Evolutionary conservation across 30 jellyfish, hydroid and myxozoan species (phyloP).

Genomic region (Haliclystus octoradiatus): DNA sequence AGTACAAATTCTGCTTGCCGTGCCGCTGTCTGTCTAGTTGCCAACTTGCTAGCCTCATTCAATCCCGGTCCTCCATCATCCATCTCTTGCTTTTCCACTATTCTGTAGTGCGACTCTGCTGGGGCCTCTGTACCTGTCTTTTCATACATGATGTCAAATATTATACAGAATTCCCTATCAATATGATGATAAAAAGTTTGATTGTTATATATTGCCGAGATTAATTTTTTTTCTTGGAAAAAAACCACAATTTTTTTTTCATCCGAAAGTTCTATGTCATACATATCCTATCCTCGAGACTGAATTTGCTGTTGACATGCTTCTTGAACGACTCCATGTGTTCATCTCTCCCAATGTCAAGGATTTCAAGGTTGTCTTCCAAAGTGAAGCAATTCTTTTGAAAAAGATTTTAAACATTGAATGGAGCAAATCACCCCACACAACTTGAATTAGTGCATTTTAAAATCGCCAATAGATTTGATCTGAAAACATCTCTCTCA

Average conservation of each 20-base stretch:
- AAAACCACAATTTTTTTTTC: conserved; percentile 4
- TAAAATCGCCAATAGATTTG: too few species aligned
- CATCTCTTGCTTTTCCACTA: conserved; percentile 20
- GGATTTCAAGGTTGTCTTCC: too few species aligned
- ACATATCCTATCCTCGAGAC: conserved; percentile 1
- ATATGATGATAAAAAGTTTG: not conserved
- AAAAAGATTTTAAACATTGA: conserved; percentile 8
- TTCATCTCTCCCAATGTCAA: too few species aligned
- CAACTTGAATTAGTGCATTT: conserved; percentile 6
- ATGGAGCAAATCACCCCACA: conserved; percentile 16
- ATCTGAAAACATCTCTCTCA: too few species aligned
- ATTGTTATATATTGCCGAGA: conserved; percentile 8
- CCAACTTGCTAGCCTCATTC: too few species aligned
- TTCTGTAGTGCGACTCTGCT: conserved; percentile 15
- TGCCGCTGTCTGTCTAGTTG: too few species aligned
- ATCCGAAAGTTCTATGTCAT: not conserved
- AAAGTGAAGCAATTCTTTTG: conserved; percentile 1
- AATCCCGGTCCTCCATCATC: too few species aligned
- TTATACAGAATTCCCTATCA: conserved; percentile 15
- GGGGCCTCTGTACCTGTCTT: conserved; percentile 23
- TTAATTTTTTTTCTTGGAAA: conserved; percentile 8
- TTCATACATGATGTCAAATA: conserved; percentile 23
- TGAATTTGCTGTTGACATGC: not conserved
- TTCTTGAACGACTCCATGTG: too few species aligned
- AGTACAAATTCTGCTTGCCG: too few species aligned